Evolutionary conservation across 2,113 vertebrate species (phyloP), one percentile per base, ranked within the genome.

Genomic region (Nothocercus julius): DNA sequence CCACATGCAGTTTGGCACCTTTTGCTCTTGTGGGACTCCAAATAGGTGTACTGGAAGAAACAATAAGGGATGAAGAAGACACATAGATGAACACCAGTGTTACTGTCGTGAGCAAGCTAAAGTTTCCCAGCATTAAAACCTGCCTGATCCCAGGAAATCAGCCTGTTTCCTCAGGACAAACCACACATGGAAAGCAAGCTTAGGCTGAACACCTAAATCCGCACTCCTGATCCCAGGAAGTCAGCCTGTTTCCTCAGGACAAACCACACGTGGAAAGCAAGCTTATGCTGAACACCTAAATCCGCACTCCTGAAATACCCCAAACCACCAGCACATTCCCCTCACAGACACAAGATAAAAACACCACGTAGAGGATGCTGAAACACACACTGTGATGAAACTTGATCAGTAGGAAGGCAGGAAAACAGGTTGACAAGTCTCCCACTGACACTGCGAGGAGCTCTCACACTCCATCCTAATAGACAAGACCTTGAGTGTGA

Each of bases 1-100:
- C 64, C 28, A 7, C 44, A 30, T 30, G 30, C 76, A 74, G 15
- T 21, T 36, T 72, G 34, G 64, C 64, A 58, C 8, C 38, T 81
- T 74, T 44, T 7, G 2, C 7, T 44, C n/a, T 32, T 0, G 0
- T 9, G 8, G 11, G 45, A 30, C 13, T 49, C 49, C 42, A 49
- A 82, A 38, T 18, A 32, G 40, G 40, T 73, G 45, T 1, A 1
- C 14, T 19, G 64, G 56, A 34, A 84, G 16, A 28, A 45, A n/a
- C 1, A 27, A 56, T 21, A n/a, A 13, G 56, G 54, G 19, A 30
- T 20, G 13, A 64, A 63, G 42, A 45, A 0, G 0, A 38, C 24
- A 64, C 2, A 2, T 0, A 49, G 3, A 12, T 27, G 38, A 84
- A 22, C 13, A 25, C 24, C 32, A 21, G 25, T 5, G 1, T 4